phyloP scores from a whole-genome alignment of 2,888 invertebrate species.

The Villa cingulata region DNA sequence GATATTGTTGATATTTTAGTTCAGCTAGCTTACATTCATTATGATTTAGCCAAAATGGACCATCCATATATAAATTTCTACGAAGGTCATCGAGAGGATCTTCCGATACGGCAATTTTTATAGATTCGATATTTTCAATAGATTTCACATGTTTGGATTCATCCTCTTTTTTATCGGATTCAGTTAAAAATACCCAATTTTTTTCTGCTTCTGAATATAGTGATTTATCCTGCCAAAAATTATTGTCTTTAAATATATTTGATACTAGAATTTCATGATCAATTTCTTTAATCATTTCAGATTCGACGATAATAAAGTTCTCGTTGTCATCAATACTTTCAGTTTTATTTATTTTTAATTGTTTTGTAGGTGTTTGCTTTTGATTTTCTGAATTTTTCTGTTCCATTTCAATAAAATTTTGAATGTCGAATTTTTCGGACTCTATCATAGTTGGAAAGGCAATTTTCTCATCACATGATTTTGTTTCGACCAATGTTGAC shows the following conservation, averaged over 20 bases:
- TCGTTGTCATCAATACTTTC: slow-evolving; percentile 28
- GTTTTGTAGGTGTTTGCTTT: no score
- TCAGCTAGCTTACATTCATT: slow-evolving; percentile 52
- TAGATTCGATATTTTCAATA: neutral
- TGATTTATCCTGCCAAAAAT: slow-evolving; percentile 48
- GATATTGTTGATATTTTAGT: slow-evolving; percentile 41
- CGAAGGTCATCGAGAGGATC: neutral
- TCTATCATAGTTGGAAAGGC: no score
- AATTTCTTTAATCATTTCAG: slow-evolving; percentile 19
- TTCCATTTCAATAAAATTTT: no score
- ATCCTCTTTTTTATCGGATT: neutral
- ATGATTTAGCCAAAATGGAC: slow-evolving; percentile 48
- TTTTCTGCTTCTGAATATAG: slow-evolving; percentile 54
- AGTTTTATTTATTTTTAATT: neutral
- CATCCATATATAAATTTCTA: slow-evolving; percentile 34
- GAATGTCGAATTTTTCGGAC: no score
- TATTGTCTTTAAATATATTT: slow-evolving; percentile 12
- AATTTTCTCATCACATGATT: no score
- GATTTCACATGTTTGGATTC: neutral
- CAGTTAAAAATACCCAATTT: slow-evolving; percentile 29
- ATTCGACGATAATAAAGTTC: slow-evolving; percentile 28
- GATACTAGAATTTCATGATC: slow-evolving; percentile 20
- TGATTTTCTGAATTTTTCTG: no score
- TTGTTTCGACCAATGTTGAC: no score
- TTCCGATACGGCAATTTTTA: neutral